Percentiles rank a stretch among this genome's conserved stretches.
phyloP scores from a whole-genome alignment of 2,888 invertebrate genomes.

The Scaptomyza cyrtandrae region DNA sequence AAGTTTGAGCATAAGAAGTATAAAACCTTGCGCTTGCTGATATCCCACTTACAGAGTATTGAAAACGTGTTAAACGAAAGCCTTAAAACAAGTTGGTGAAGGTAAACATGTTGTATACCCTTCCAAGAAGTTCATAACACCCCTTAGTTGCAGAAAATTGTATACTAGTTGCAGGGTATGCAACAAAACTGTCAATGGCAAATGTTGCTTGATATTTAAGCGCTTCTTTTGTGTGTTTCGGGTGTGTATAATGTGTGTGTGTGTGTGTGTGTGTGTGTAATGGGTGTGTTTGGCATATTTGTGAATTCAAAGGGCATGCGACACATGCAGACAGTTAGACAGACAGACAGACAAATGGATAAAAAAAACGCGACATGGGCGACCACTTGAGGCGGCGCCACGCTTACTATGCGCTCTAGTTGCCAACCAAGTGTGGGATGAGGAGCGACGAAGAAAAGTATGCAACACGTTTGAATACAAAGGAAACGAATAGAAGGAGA shows the following conservation, averaged over 20 bases:
- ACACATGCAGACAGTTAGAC: conserved; percentile 27
- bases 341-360: conserved; percentile 30
- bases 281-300: conserved; percentile 62
- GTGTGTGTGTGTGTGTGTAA: conserved; percentile 13
- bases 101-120: too few species aligned
- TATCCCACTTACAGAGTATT: too few species aligned
- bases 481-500: conserved; percentile 13
- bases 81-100: not conserved
- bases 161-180: conserved; percentile 21
- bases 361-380: conserved; percentile 49
- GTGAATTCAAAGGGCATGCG: conserved; percentile 73
- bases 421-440: conserved; percentile 26
- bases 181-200: conserved; percentile 66
- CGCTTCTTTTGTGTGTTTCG: conserved; percentile 22
- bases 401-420: conserved; percentile 46
- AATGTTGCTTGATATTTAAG: conserved; percentile 37
- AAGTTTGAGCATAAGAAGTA: too few species aligned
- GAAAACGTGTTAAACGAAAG: too few species aligned
- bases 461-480: conserved; percentile 66
- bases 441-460: conserved; percentile 46
- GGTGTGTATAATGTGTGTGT: conserved; percentile 11
- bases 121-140: not conserved
- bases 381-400: conserved; percentile 65
- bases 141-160: conserved; percentile 1
- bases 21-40: too few species aligned